A percentile compares a stretch with the other conserved stretches of the same genome.
phyloP scores from a whole-genome alignment of 2,888 invertebrate species.

The Argynnis bischoffii region DNA sequence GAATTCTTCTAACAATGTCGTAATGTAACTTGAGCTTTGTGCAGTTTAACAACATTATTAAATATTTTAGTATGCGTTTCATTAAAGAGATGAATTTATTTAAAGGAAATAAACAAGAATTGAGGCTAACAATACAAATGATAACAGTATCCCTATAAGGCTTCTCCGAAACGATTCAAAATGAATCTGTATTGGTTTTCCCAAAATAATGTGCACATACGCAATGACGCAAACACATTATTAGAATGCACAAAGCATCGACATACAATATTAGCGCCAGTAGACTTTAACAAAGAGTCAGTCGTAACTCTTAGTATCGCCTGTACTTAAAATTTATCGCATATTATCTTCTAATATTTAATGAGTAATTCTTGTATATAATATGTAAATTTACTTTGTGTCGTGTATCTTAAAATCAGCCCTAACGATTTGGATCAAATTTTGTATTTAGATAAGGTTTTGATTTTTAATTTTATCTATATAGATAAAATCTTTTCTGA shows the following conservation, averaged over 20 bases:
- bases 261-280: constrained; percentile 3
- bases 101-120: not conserved
- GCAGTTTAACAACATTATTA: not conserved
- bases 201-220: constrained; percentile 23
- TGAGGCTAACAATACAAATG: not conserved
- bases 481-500: too few species aligned
- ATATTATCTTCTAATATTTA: too few species aligned
- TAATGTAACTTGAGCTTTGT: not conserved
- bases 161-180: constrained; percentile 2
- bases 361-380: too few species aligned
- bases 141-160: not conserved
- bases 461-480: too few species aligned
- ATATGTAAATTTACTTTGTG: too few species aligned
- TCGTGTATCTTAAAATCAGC: too few species aligned
- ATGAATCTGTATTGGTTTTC: constrained; percentile 14
- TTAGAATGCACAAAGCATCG: constrained; percentile 27
- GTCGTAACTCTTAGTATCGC: not conserved
- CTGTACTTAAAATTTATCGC: not conserved
- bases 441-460: too few species aligned
- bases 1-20: constrained; percentile 1
- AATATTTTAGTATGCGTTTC: not conserved
- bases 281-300: constrained; percentile 9
- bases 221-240: constrained; percentile 28
- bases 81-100: not conserved
- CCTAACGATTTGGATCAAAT: too few species aligned